Base-by-base conservation (phyloP, 2,797 vertebrate genomes). In the Dicrostonyx torquatus region DNA sequence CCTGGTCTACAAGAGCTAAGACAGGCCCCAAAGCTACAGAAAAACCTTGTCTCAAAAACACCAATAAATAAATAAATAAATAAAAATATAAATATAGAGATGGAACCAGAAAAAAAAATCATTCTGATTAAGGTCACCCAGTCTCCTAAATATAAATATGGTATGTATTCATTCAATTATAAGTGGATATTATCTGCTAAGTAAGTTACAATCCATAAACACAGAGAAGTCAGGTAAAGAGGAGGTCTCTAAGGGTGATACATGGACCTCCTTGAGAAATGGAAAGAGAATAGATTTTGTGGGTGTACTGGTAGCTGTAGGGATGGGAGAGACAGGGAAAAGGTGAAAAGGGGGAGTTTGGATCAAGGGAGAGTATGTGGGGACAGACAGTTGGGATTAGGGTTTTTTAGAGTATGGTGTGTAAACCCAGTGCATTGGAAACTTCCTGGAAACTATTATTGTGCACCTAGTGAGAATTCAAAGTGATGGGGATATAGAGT, bases 301-400 rank as follows among this genome's bases (percentile, higher is more conserved):
- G 29, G 2, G 4, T 50, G 1, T 3, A 20, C 24, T 77, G 3
- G 8, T 2, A 3, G 7, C 7, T n/a, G 7, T 70, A n/a, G 34
- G 6, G 17, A 70, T 26, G 13, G 7, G 7, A 37, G 34, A 8
- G 10, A 26, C 34, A 20, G 66, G 17, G 2, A 70, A 7, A 15
- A 20, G 50, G 4, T 37, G n/a, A n/a, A 70, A n/a, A 70, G 34
- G 17, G 11, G 20, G 66, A 18, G 14, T 20, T 20, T 8, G n/a
- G 34, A 18, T 68, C 2, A 8, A 70, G 37, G 40, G 12, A 45
- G 24, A 75, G 40, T 29, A 4, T 53, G 14, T 14, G 50, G 14
- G 43, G 4, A 45, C 50, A 53, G 14, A 53, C 50, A 53, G 50
- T 53, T 53, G 50, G 1, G 50, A 53, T 53, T 53, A 53, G 50